phyloP scores from a whole-genome alignment of 1,140 invertebrate species.

The Macrobrachium nipponense region DNA sequence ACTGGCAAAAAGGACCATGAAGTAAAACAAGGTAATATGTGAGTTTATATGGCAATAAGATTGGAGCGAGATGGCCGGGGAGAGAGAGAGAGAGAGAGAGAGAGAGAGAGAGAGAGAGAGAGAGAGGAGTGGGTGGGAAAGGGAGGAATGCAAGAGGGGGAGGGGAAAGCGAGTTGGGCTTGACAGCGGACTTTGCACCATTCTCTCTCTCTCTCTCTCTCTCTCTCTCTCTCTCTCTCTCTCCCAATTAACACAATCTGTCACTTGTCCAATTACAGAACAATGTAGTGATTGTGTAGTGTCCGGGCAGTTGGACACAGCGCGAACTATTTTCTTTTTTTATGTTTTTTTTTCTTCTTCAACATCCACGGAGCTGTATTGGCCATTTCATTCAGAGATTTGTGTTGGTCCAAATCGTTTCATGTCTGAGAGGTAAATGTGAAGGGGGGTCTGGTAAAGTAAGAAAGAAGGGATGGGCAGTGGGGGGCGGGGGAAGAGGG shows the following conservation, averaged over 20 bases:
- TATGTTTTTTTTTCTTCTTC: too few species aligned
- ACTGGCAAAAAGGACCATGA: background rate
- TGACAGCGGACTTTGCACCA: background rate
- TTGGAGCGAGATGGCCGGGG: background rate
- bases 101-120: background rate
- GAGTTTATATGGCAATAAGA: background rate
- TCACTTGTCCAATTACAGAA: conserved; percentile 55
- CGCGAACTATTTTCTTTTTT: too few species aligned
- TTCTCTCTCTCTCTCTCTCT: too few species aligned
- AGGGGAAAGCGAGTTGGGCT: background rate
- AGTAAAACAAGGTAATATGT: background rate
- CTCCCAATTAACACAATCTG: conserved; percentile 37
- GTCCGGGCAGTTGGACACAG: background rate
- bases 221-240: background rate
- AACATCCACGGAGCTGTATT: too few species aligned
- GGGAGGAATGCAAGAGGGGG: background rate
- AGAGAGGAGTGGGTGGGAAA: background rate
- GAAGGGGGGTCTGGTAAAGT: too few species aligned
- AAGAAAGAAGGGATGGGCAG: too few species aligned
- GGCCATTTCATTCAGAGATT: too few species aligned
- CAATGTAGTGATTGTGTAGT: conserved; percentile 32
- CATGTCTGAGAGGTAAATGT: too few species aligned
- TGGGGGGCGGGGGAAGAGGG: too few species aligned
- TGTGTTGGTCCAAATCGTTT: too few species aligned
- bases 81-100: background rate